Evolutionary conservation across 2,888 invertebrate species (phyloP).

Genomic region (Drosophila tripunctata): DNA sequence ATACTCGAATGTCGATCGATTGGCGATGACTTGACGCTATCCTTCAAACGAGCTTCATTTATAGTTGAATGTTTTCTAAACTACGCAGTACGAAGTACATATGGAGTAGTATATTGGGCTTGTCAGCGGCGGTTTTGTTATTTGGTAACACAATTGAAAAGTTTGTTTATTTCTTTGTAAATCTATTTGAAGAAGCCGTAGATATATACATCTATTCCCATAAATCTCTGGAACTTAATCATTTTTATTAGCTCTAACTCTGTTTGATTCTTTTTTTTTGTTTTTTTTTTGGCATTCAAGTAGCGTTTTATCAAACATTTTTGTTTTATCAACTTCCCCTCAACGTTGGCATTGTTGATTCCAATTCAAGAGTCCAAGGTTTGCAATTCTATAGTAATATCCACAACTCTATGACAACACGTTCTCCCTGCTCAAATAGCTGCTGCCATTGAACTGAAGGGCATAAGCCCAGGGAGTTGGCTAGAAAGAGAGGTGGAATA

Average conservation of each 20-base stretch:
- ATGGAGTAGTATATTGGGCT: no score
- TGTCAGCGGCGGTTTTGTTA: no score
- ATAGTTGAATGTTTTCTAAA: no score
- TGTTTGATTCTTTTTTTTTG: not conserved
- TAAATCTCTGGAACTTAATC: no score
- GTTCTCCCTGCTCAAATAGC: constrained; percentile 18
- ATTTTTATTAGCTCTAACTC: constrained; percentile 3
- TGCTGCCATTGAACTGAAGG: constrained; percentile 12
- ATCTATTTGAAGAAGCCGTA: no score
- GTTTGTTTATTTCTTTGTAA: not conserved
- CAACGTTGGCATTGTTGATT: constrained; percentile 5
- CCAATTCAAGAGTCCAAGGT: constrained; percentile 20
- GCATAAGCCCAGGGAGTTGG: not conserved
- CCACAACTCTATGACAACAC: constrained; percentile 10
- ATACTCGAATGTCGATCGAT: constrained; percentile 29
- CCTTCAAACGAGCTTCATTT: constrained; percentile 33
- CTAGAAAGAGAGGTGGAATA: not conserved
- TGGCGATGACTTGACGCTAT: constrained; percentile 28
- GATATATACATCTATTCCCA: no score
- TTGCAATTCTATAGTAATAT: constrained; percentile 1
- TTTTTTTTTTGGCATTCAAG: not conserved
- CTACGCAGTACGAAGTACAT: no score
- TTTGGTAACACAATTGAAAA: constrained; percentile 25
- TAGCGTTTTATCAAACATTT: not conserved
- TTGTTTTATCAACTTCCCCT: not conserved